Evolutionary conservation across 2,797 vertebrate genomes (phyloP), one percentile per base, ranked within the genome.

Genomic region (Triplophysa bombifrons): DNA sequence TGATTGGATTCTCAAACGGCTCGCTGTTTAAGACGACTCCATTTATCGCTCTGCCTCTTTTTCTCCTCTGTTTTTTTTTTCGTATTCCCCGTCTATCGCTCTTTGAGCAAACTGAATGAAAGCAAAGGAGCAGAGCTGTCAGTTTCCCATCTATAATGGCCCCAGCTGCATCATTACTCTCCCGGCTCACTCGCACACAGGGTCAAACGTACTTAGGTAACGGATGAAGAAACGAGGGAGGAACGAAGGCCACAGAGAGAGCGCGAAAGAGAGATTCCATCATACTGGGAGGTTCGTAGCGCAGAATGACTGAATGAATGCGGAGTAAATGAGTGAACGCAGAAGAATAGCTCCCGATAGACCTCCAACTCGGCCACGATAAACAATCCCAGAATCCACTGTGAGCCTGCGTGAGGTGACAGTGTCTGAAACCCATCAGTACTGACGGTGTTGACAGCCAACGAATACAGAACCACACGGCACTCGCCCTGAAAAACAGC

Each of bases 61-160:
- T 80, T 60, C 68, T 79, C 61, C 46, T 61, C 56, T 70, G 41
- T 55, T 87, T 90, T 89, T 91, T 22, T 30, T 90, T 90, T 91
- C 90, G 89, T 90, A 82, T 87, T 90, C 89, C 91, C 84, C 76
- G 83, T 85, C 88, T 87, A 88, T 92, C 90, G 87, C 89, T 91
- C 80, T 84, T 82, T 84, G 74, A 82, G 78, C 61, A 53, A 27
- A 17, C 70, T 30, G 61, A 83, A 80, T 68, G 55, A 79, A 79
- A 72, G 77, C 51, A 38, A 76, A 66, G 82, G 84, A 84, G 86
- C 86, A 89, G 90, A 81, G 85, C 91, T 91, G 92, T 91, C 89
- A 90, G 88, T 90, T 91, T 90, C 87, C 88, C 87, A 87, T 89
- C 89, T 92, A 91, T 92, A 91, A 87, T 89, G 88, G 87, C 90